phyloP scores from a whole-genome alignment of 2,113 vertebrate species.

The Columbina picui region DNA sequence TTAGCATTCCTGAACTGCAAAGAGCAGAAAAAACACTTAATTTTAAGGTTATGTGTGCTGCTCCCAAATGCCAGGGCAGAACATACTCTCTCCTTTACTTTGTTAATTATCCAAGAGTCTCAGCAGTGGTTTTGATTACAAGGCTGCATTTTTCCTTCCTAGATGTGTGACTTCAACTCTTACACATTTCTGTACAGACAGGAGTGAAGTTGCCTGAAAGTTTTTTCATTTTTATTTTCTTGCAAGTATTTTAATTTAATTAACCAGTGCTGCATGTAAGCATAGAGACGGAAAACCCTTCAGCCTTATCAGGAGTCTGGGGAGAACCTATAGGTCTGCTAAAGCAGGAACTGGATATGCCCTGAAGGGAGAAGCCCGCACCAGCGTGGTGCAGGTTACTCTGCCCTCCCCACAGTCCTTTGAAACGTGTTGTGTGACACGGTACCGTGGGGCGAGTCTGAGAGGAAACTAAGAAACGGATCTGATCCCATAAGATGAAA shows the following conservation, averaged over 20 bases:
- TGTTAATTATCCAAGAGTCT: background rate
- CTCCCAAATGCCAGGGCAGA: background rate
- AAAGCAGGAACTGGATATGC: background rate
- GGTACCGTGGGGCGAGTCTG: background rate
- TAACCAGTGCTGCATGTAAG: background rate
- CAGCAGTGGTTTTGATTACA: background rate
- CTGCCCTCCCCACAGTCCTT: background rate
- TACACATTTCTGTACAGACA: background rate
- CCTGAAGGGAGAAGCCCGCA: background rate
- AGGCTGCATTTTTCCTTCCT: background rate
- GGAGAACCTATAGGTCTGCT: background rate
- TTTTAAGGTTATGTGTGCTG: background rate
- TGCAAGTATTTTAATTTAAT: background rate
- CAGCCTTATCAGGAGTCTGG: background rate
- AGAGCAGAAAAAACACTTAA: background rate
- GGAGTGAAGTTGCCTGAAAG: background rate
- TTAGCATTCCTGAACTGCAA: background rate
- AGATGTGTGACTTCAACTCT: background rate
- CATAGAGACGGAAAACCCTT: background rate
- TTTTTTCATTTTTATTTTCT: background rate
- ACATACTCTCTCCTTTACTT: background rate
- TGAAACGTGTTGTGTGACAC: background rate
- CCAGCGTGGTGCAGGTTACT: background rate
- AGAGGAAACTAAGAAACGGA: background rate
- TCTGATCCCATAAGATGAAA: background rate